These are phyloP conservation scores for Ploceus nigricollis DNA, from an alignment of 2,113 vertebrate genomes.

Conservation along the genomic window DNA sequence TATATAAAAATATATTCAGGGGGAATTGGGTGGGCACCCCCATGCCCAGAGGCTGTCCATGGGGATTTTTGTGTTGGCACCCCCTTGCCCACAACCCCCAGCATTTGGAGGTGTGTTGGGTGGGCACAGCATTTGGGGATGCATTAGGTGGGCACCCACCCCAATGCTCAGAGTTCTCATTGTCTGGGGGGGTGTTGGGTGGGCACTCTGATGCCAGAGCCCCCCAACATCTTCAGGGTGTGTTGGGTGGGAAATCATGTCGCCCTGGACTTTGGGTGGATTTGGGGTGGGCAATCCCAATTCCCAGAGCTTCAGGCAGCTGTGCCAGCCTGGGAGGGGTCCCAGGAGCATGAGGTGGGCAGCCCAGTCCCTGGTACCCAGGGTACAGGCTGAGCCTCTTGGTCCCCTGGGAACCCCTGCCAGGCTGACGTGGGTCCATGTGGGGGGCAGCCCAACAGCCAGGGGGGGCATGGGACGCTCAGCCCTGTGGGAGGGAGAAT, in stretches of 20 bases:
- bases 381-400: neutral
- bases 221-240: neutral
- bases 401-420: neutral
- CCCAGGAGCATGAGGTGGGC: no score
- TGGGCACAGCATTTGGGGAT: neutral
- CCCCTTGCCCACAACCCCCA: neutral
- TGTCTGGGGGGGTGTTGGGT: neutral
- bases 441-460: no score
- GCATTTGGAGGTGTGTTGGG: neutral
- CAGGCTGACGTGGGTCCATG: accelerated
- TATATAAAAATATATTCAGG: no score
- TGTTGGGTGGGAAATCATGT: accelerated
- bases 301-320: neutral
- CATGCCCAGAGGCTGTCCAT: neutral
- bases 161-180: neutral
- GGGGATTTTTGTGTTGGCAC: neutral
- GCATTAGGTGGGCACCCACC: neutral
- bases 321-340: neutral
- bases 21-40: neutral
- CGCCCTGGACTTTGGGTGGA: neutral
- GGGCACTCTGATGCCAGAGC: neutral
- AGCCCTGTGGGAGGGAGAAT: neutral
- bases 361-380: no score
- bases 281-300: neutral
- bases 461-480: accelerated